Base-by-base conservation (phyloP, 2,888 invertebrate genomes). In the Argyra leucocephala region DNA sequence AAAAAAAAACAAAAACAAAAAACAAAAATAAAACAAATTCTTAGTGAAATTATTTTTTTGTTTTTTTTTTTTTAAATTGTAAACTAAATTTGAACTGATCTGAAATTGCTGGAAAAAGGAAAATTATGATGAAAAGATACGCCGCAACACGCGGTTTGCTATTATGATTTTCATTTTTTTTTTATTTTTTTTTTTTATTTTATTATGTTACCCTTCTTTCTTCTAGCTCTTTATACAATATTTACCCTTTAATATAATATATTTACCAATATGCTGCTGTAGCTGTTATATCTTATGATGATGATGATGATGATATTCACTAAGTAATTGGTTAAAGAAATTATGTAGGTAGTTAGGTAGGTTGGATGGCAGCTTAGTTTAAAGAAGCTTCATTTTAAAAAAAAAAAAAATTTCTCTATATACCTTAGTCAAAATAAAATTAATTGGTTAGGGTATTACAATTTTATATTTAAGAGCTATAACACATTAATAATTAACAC, bases 91-190 rank as follows among this genome's bases (percentile, higher is more conserved):
- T 48, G 18, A 48, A n/a, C n/a, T 48, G 48, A 48, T 48, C 48
- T 48, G 48, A 9, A n/a, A 48, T 48, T 48, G 48, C 18, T 48
- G 48, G n/a, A 15, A 48, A 48, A 5, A 48, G 18, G 15, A 9
- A 48, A 48, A 18, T 48, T 48, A 48, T 48, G 48, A 48, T 48
- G 48, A 48, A 48, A 48, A 48, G 48, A 48, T 48, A 48, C 48
- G 48, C 48, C 48, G 48, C 48, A 48, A 48, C 48, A 48, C 48
- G 48, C 48, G 48, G 48, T 48, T n/a, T 48, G 48, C 48, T 12
- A 48, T 48, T 48, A 18, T 48, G 48, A 18, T 48, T 48, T 48
- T n/a, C 18, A 2, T 48, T 48, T 48, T 15, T 12, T 15, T 48
- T 48, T 48, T 48, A 15, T n/a, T n/a, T 48, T 15, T 10, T 18